Conservation (phyloP, 2,113 vertebrate species). For the Pithys albifrons region DNA sequence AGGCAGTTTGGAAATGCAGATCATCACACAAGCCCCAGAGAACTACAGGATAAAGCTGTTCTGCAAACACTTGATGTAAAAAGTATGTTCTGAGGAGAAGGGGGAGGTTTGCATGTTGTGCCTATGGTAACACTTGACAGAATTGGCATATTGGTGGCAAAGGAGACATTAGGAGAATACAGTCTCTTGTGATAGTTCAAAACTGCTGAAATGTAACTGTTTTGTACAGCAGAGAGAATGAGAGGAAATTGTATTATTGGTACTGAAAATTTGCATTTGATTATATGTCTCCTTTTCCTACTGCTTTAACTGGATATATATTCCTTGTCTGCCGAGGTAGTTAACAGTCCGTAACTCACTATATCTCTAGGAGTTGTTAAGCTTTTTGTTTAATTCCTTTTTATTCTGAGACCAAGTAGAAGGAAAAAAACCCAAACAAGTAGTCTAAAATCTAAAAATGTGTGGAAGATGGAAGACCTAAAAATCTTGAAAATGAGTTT, state of each 20-base stretch:
- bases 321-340: neutral
- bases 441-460: neutral
- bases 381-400: neutral
- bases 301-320: neutral
- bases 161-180: neutral
- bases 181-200: neutral
- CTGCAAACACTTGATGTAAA: neutral
- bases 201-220: neutral
- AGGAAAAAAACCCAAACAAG: neutral
- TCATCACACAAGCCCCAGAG: neutral
- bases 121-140: neutral
- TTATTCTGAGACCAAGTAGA: neutral
- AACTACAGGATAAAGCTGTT: neutral
- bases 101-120: fast-evolving
- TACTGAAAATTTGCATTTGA: neutral
- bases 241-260: neutral
- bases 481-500: neutral
- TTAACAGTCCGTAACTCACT: neutral
- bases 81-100: neutral
- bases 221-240: neutral
- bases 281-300: neutral
- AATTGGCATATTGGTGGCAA: neutral
- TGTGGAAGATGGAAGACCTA: neutral
- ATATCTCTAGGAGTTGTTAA: neutral
- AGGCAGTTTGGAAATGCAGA: neutral